These are phyloP conservation scores for Poeciliopsis presidionis DNA, from an alignment of 2,797 vertebrate species.

Conservation along the genomic window DNA sequence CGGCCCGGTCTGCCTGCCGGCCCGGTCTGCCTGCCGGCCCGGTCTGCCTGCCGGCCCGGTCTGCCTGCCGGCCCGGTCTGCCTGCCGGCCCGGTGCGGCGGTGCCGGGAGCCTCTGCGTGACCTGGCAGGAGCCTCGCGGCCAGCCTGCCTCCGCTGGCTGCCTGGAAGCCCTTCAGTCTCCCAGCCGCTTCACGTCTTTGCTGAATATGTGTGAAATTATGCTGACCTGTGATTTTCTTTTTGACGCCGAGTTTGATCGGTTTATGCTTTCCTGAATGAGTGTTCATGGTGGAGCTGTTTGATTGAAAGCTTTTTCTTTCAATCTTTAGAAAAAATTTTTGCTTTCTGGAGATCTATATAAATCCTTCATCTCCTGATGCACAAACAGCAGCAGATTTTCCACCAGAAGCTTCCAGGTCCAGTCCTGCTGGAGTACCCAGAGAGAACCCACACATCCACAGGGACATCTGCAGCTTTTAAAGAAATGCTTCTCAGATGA, in stretches of 20 bases:
- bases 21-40: too few relatives aligned
- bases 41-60: too few relatives aligned
- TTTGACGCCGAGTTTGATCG: slow-evolving; percentile 44
- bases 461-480: too few relatives aligned
- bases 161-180: slow-evolving; percentile 68
- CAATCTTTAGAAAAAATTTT: background rate
- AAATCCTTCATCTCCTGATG: background rate
- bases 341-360: background rate
- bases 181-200: slow-evolving; percentile 42
- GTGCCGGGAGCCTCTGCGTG: too few relatives aligned
- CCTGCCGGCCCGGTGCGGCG: too few relatives aligned
- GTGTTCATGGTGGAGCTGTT: background rate
- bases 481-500: too few relatives aligned
- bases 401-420: background rate
- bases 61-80: too few relatives aligned
- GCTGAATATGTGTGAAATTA: slow-evolving; percentile 43
- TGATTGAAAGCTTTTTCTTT: background rate
- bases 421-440: too few relatives aligned
- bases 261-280: slow-evolving; percentile 36
- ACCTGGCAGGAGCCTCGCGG: slow-evolving; percentile 42
- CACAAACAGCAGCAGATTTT: background rate
- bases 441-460: too few relatives aligned
- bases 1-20: too few relatives aligned
- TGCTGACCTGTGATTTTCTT: slow-evolving; percentile 40
- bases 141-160: slow-evolving; percentile 62